A percentile compares a stretch with the other conserved stretches of the same genome.
Conservation (phyloP, 2,113 vertebrate genomes). For the Psittacula cyanocephala region DNA sequence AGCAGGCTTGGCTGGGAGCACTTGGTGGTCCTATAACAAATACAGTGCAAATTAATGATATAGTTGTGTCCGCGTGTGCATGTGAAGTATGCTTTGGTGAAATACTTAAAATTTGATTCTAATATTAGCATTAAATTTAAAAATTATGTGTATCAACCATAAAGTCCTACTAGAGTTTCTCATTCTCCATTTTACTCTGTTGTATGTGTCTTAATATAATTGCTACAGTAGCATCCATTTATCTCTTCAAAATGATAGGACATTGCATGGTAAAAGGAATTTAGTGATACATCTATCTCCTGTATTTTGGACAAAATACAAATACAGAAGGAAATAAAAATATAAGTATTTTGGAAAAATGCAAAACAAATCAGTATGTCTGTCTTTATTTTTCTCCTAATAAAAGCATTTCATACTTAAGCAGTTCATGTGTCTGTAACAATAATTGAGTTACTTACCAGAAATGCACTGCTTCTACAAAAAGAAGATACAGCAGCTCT, state of each 20-base stretch:
- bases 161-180: not conserved
- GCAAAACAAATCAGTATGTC: not conserved
- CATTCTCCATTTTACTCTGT: not conserved
- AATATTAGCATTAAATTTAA: not conserved
- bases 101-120: not conserved
- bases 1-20: not conserved
- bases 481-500: not conserved
- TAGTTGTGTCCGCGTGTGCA: not conserved
- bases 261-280: not conserved
- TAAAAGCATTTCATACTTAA: not conserved
- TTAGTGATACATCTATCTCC: not conserved
- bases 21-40: not conserved
- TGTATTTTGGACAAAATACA: not conserved
- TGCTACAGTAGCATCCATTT: not conserved
- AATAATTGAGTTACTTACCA: not conserved
- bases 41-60: not conserved
- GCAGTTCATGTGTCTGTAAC: not conserved
- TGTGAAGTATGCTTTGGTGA: not conserved
- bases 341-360: not conserved
- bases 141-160: fast-evolving
- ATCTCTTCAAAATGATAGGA: not conserved
- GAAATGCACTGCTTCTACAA: not conserved
- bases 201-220: not conserved
- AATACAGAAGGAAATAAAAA: not conserved
- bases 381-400: not conserved